Base-by-base conservation (phyloP, 2,888 invertebrate genomes). In the Nemotelus nigrinus region DNA sequence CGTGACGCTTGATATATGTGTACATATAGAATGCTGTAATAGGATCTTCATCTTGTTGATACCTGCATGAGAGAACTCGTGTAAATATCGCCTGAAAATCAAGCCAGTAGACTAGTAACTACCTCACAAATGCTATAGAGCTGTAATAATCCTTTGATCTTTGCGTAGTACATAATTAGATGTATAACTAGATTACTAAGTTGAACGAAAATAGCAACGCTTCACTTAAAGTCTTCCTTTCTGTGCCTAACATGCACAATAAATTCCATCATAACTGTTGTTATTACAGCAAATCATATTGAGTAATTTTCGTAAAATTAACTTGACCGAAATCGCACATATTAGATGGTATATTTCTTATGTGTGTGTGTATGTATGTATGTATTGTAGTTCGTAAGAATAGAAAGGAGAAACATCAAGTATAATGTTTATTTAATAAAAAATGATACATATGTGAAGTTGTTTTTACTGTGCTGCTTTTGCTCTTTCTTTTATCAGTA, bases 211-310 rank as follows among this genome's bases (percentile, higher is more conserved):
- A 53, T 53, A 55, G 55, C 74, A 74, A 63, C 74, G 48, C 63
- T 60, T 74, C 74, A 74, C 74, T 47, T 25, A 39, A 63, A 60
- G 74, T 74, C 74, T 74, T 74, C 74, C 74, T 50, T 47, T 39
- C 8, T 47, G 53, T 47, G 55, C 43, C 43, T n/a, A 60, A 41
- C 2, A 3, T 60, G 60, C 60, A 60, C 60, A 60, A 41, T 10
- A 25, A 43, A 41, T 25, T 60, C 41, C 60, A 60, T 60, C 43
- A 43, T 60, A 60, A 60, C 41, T 60, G 60, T 7, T n/a, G n/a
- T 58, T 58, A n/a, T 7, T 50, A 50, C 50, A 50, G 8, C 8
- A 50, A 50, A 50, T 25, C 25, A 25, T 25, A 25, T 25, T 25
- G 25, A 25, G 25, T 25, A 25, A 25, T 25, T 25, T 25, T 25